These are phyloP conservation scores for Rotaria magnacalcarata DNA, from an alignment of 2,888 invertebrate species.

Conservation along the genomic window DNA sequence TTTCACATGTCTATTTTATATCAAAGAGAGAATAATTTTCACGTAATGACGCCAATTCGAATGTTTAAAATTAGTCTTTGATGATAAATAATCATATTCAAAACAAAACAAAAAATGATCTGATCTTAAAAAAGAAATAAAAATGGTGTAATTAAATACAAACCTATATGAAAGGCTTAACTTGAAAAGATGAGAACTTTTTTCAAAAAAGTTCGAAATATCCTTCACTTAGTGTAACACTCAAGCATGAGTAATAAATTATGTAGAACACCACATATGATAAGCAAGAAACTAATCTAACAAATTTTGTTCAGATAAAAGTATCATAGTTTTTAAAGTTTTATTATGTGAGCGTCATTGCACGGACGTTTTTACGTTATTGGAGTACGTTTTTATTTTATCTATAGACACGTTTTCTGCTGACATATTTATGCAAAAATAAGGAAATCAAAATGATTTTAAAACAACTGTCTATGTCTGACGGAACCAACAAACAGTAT, in stretches of 20 bases:
- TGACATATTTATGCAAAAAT: not conserved
- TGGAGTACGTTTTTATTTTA: not conserved
- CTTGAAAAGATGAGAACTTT: not conserved
- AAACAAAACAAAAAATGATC: not conserved
- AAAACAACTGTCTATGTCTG: not conserved
- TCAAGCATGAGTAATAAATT: not conserved
- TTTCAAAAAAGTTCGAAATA: not conserved
- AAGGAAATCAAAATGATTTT: not conserved
- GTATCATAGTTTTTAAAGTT: too few species aligned
- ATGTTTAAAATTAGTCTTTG: not conserved
- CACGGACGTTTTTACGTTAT: not conserved
- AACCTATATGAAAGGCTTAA: not conserved
- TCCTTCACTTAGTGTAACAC: not conserved
- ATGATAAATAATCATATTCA: not conserved
- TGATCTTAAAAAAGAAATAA: not conserved
- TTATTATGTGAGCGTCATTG: too few species aligned
- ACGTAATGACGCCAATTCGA: not conserved
- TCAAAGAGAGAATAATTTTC: not conserved
- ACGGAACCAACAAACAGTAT: not conserved
- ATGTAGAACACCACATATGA: not conserved
- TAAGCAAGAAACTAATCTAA: not conserved
- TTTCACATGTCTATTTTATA: not conserved
- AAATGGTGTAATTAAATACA: not conserved
- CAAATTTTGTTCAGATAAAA: not conserved
- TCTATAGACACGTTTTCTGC: not conserved